A percentile compares a stretch with the other conserved stretches of the same genome.
Evolutionary conservation across 2,888 invertebrate species (phyloP).

Genomic region (Philereme transversata): DNA sequence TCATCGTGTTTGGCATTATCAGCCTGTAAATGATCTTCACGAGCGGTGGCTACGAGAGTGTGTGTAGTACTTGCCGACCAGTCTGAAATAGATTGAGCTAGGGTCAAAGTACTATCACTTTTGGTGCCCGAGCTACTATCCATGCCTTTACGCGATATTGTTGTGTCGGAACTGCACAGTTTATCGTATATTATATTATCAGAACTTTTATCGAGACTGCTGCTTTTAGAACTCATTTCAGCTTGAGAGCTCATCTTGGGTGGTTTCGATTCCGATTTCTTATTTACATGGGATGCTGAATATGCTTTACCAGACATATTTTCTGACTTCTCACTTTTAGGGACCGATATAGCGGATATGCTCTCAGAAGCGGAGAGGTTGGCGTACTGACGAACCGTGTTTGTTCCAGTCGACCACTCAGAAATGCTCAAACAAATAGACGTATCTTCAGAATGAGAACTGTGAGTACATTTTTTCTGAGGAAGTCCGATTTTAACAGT

Average conservation of each 20-base stretch:
- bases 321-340: constrained; percentile 85
- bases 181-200: constrained; percentile 84
- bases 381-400: constrained; percentile 91
- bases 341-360: constrained; percentile 84
- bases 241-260: constrained; percentile 69
- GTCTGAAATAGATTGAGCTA: constrained; percentile 92
- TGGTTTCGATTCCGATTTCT: constrained; percentile 80
- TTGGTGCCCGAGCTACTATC: constrained; percentile 88
- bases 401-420: constrained; percentile 95
- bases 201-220: constrained; percentile 83
- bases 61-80: constrained; percentile 93
- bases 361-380: constrained; percentile 89
- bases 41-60: constrained; percentile 87
- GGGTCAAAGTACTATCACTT: constrained; percentile 90
- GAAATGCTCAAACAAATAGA: constrained; percentile 93
- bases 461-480: constrained; percentile 92
- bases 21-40: constrained; percentile 71
- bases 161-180: constrained; percentile 85
- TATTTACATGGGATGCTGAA: constrained; percentile 80
- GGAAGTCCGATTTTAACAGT: constrained; percentile 91
- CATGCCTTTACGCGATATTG: constrained; percentile 77
- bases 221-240: constrained; percentile 84
- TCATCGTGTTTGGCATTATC: constrained; percentile 76
- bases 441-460: constrained; percentile 93
- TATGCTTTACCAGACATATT: constrained; percentile 83